These are phyloP conservation scores for Agonopterix alstromeriana DNA, from an alignment of 2,888 invertebrate genomes.

Conservation along the genomic window DNA sequence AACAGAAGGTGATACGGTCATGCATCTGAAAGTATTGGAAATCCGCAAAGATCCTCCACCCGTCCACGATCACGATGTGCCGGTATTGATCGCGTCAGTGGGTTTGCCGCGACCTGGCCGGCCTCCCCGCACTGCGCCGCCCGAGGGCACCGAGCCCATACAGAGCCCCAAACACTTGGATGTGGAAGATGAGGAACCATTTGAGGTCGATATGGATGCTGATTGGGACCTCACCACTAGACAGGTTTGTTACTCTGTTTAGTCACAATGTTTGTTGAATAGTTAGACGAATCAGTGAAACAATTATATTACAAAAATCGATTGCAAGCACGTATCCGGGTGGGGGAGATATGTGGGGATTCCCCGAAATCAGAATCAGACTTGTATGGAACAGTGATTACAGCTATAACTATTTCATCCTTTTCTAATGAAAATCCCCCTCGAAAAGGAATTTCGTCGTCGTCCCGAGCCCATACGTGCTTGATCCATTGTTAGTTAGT, in stretches of 20 bases:
- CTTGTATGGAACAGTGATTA: no score
- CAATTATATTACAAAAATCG: no score
- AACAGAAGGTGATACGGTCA: slow-evolving; percentile 89
- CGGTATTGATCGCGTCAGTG: slow-evolving; percentile 81
- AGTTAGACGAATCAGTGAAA: no score
- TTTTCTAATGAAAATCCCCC: no score
- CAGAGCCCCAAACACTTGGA: slow-evolving; percentile 60
- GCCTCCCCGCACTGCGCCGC: slow-evolving; percentile 24
- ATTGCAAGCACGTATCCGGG: no score
- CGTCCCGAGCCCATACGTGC: no score
- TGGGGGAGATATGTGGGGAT: no score
- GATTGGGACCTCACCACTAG: slow-evolving; percentile 97
- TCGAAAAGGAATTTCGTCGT: no score
- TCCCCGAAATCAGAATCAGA: no score
- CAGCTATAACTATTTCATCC: no score
- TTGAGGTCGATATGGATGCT: slow-evolving; percentile 64
- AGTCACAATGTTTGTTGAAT: no score
- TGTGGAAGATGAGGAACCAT: slow-evolving; percentile 77
- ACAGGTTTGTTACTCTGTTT: slow-evolving; percentile 77
- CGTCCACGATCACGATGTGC: slow-evolving; percentile 93
- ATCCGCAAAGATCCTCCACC: slow-evolving; percentile 87
- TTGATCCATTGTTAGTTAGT: no score
- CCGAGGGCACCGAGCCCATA: slow-evolving; percentile 32
- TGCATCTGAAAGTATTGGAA: slow-evolving; percentile 91
- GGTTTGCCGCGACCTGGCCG: slow-evolving; percentile 62